Evolutionary conservation across 2,113 vertebrate genomes (phyloP).

Genomic region (Oncorhynchus mykiss): DNA sequence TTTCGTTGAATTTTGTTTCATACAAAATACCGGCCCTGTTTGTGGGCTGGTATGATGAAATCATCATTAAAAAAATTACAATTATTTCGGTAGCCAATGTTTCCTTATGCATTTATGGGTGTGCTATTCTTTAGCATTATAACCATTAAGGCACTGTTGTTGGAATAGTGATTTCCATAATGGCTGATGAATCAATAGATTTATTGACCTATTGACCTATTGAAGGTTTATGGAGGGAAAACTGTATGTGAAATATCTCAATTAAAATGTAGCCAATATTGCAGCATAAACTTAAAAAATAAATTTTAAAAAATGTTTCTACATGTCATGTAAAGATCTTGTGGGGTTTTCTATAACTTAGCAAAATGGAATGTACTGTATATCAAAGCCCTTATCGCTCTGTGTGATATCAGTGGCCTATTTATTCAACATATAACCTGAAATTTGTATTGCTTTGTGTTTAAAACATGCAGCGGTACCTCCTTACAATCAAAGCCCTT

Average conservation of each 20-base stretch:
- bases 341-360: neutral
- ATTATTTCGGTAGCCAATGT: too few relatives aligned
- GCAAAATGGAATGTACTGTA: neutral
- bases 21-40: too few relatives aligned
- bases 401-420: constrained; percentile 17
- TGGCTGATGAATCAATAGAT: neutral
- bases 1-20: too few relatives aligned
- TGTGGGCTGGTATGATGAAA: too few relatives aligned
- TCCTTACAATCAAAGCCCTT: constrained; percentile 28
- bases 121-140: too few relatives aligned
- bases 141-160: too few relatives aligned
- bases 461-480: constrained; percentile 22
- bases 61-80: too few relatives aligned
- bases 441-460: constrained; percentile 22
- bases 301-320: neutral
- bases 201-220: neutral
- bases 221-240: neutral
- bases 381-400: neutral
- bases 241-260: neutral
- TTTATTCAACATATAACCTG: constrained; percentile 11
- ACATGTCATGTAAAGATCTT: neutral
- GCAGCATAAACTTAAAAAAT: neutral
- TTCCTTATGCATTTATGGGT: too few relatives aligned
- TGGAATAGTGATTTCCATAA: too few relatives aligned
- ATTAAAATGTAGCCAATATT: too few relatives aligned